Percentiles rank a stretch among this genome's conserved stretches.
Evolutionary conservation across 2,888 invertebrate genomes (phyloP).

Genomic region (Tipula confusa): DNA sequence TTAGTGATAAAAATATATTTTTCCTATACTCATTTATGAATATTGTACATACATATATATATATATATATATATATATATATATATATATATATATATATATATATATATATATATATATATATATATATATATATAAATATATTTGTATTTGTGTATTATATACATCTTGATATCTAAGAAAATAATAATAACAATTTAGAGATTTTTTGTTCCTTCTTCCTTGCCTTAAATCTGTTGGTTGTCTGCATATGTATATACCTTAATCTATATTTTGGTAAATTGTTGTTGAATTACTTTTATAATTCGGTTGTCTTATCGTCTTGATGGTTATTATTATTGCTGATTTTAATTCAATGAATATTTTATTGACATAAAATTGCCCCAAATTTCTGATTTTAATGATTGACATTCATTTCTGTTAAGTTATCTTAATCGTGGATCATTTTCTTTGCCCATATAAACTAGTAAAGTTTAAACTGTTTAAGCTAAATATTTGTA

Average conservation of each 20-base stretch:
- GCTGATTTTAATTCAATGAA: too few species aligned
- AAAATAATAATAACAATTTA: not conserved
- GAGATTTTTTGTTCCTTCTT: not conserved
- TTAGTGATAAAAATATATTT: not conserved
- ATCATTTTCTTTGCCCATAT: too few species aligned
- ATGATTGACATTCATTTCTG: too few species aligned
- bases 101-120: not conserved
- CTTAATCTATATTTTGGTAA: not conserved
- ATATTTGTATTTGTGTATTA: too few species aligned
- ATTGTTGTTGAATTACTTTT: constrained; percentile 3
- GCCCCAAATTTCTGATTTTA: too few species aligned
- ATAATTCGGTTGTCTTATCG: not conserved
- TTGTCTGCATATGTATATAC: too few species aligned
- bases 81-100: not conserved
- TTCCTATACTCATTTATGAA: not conserved
- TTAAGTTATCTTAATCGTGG: too few species aligned
- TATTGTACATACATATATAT: too few species aligned
- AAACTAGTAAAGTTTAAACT: too few species aligned
- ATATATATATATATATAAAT: not conserved
- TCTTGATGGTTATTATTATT: not conserved
- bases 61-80: not conserved
- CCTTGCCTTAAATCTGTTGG: not conserved
- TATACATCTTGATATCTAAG: not conserved
- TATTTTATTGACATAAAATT: too few species aligned
- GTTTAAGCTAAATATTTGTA: too few species aligned